A percentile compares a stretch with the other conserved stretches of the same genome.
Conservation (phyloP, 2,888 invertebrate species). For the Athalia cordata region DNA sequence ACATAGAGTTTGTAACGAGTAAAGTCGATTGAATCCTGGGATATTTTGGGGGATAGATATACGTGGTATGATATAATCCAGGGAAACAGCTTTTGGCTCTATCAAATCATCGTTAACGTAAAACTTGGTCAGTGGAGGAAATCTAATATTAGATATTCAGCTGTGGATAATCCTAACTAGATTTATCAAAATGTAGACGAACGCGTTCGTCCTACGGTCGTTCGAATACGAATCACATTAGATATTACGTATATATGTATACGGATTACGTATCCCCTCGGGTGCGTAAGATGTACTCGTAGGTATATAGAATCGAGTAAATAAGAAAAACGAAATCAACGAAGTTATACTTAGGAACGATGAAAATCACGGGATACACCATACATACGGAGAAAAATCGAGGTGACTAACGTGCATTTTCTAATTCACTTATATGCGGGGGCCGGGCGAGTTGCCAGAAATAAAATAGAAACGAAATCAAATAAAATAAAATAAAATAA, state of each 20-base stretch:
- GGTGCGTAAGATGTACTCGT: neutral
- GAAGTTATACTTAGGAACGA: no score
- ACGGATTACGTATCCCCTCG: constrained; percentile 48
- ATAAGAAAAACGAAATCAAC: neutral
- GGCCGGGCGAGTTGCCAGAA: neutral
- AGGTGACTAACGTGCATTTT: constrained; percentile 31
- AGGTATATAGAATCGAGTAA: constrained; percentile 47
- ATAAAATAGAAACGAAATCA: neutral
- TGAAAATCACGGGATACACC: no score
- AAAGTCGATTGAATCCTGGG: neutral
- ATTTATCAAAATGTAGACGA: constrained; percentile 53
- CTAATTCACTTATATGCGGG: constrained; percentile 39
- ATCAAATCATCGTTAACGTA: constrained; percentile 73
- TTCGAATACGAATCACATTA: no score
- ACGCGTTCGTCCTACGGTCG: no score
- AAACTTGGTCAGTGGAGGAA: constrained; percentile 54
- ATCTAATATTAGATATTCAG: constrained; percentile 52
- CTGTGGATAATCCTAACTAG: constrained; percentile 65
- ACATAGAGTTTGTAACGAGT: neutral
- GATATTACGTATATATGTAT: no score
- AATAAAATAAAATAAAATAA: neutral
- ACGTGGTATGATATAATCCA: constrained; percentile 51
- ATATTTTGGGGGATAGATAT: constrained; percentile 16
- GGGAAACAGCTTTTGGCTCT: no score
- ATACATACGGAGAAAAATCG: neutral